Evolutionary conservation across 2,888 invertebrate genomes (phyloP).

Genomic region (Stenodera caucasica): DNA sequence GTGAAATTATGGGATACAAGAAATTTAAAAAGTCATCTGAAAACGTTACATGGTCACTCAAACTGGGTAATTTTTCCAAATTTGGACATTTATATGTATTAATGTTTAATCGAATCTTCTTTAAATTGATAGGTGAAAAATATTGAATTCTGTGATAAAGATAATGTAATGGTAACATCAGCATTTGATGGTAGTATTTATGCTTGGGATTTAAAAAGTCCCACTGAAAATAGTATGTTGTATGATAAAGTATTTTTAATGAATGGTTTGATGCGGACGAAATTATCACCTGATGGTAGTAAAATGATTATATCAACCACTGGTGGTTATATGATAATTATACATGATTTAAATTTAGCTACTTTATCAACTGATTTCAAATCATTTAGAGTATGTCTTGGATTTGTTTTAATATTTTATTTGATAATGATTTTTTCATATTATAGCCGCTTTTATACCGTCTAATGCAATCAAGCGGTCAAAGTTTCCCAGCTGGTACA

Average conservation of each 20-base stretch:
- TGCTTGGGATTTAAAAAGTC: constrained; percentile 92
- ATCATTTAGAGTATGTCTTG: constrained; percentile 73
- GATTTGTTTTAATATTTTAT: not conserved
- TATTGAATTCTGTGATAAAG: constrained; percentile 86
- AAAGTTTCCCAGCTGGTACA: constrained; percentile 77
- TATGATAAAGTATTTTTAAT: constrained; percentile 86
- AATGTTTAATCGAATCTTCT: too few relatives aligned
- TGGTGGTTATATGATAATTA: constrained; percentile 84
- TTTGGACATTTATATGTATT: too few relatives aligned
- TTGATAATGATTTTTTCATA: constrained; percentile 7
- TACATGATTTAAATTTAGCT: constrained; percentile 83
- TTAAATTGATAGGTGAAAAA: constrained; percentile 67
- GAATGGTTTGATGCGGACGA: constrained; percentile 81
- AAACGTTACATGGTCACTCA: constrained; percentile 81
- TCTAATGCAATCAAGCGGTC: constrained; percentile 84
- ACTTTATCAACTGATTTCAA: constrained; percentile 78
- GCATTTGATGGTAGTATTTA: constrained; percentile 93
- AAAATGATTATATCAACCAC: constrained; percentile 92
- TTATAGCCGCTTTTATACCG: constrained; percentile 85
- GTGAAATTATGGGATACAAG: constrained; percentile 94
- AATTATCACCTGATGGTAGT: constrained; percentile 80
- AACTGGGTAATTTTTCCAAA: constrained; percentile 78
- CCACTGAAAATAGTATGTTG: constrained; percentile 74
- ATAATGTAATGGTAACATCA: constrained; percentile 84
- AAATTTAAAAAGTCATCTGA: constrained; percentile 74